A percentile compares a stretch with the other conserved stretches of the same genome.
These are phyloP conservation scores for Brachypalpus laphriformis DNA, from an alignment of 2,888 invertebrate species.

Conservation along the genomic window DNA sequence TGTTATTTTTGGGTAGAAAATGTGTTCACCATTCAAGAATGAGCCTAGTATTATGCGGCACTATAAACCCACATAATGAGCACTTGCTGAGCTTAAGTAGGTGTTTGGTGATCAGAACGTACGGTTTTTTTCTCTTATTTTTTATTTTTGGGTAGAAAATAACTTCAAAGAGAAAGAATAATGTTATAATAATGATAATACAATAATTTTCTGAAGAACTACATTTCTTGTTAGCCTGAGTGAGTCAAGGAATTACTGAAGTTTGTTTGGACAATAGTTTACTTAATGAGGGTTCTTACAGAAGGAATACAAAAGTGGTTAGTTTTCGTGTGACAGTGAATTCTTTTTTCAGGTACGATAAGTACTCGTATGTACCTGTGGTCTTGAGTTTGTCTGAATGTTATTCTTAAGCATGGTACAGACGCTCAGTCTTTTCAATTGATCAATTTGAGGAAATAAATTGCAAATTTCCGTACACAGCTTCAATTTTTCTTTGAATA, in stretches of 20 bases:
- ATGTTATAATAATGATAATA: background rate
- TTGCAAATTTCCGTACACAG: no score
- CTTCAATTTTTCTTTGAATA: no score
- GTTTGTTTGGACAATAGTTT: conserved; percentile 17
- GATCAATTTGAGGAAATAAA: no score
- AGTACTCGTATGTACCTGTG: background rate
- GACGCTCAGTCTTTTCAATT: no score
- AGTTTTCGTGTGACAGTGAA: background rate
- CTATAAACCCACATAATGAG: conserved; percentile 17
- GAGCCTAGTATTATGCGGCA: background rate
- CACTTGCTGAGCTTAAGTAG: conserved; percentile 3
- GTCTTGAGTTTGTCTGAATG: background rate
- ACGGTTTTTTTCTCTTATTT: background rate
- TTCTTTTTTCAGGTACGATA: background rate
- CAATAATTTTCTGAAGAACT: background rate
- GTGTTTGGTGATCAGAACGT: background rate
- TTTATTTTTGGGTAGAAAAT: background rate
- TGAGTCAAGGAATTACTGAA: background rate
- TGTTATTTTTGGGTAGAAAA: background rate
- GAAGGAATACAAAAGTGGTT: background rate
- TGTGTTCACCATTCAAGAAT: background rate
- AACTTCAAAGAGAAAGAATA: background rate
- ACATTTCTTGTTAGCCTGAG: background rate
- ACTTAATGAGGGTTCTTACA: conserved; percentile 10
- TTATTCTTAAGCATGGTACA: no score